phyloP scores from a whole-genome alignment of 2,113 vertebrate species.

The Forbesichthys agassizii region DNA sequence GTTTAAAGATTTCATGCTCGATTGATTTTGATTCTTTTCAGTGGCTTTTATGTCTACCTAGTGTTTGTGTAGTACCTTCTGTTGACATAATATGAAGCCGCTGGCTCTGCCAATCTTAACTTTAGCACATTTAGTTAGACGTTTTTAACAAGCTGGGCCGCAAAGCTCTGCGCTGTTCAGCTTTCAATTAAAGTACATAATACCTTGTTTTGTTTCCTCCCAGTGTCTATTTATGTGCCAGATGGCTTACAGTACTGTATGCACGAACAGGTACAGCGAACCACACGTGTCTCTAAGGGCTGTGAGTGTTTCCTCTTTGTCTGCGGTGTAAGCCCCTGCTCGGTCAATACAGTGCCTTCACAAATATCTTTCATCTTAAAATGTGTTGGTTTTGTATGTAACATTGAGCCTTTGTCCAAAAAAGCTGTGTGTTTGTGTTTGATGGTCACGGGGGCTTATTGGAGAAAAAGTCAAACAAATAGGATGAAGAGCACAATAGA shows the following conservation, averaged over 20 bases:
- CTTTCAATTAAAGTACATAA: not conserved
- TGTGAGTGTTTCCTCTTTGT: slow-evolving; percentile 8
- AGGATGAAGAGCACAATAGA: not conserved
- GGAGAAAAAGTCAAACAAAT: not conserved
- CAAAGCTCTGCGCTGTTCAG: not conserved
- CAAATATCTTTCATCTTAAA: not conserved
- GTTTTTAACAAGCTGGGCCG: not conserved
- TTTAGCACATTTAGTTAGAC: not conserved
- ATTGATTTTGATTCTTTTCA: too few species aligned
- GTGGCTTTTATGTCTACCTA: not conserved
- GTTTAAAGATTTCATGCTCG: not conserved
- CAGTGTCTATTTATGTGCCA: slow-evolving; percentile 1
- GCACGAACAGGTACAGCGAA: not conserved
- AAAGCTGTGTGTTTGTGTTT: not conserved
- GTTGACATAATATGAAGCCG: not conserved
- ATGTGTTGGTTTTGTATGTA: not conserved
- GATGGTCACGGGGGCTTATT: slow-evolving; percentile 3
- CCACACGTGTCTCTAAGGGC: slow-evolving; percentile 5
- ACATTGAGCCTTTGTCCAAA: not conserved
- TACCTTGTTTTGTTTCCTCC: not conserved
- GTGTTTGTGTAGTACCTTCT: not conserved
- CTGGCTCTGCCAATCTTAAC: not conserved
- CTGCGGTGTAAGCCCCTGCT: not conserved
- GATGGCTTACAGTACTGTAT: not conserved
- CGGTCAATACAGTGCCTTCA: too few species aligned